Evolutionary conservation across 2,113 vertebrate species (phyloP), one percentile per base, ranked within the genome.

Genomic region (Verasper variegatus): DNA sequence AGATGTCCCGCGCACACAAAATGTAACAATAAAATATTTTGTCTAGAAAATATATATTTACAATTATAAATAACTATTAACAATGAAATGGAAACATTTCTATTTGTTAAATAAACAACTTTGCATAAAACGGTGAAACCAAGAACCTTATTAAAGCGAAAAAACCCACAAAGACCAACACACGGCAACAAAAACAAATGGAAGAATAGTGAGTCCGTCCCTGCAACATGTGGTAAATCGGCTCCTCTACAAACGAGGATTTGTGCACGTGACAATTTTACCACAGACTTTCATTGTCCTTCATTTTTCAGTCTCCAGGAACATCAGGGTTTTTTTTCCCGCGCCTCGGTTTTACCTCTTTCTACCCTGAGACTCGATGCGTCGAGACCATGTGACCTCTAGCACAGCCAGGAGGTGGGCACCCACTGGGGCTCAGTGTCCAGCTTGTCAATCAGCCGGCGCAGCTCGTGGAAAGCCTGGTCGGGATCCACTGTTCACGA

Each of bases 351-450:
- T 60, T 70, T 45, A 21, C 13, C 42, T 52, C 37, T n/a, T 42
- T 10, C 9, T 8, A 5, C 56, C 75, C 79, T 63, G 62, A 65
- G 61, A 52, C 71, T 37, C 21, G 21, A 31, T 1, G 56, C 8
- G 15, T 40, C 42, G 27, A 13, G 14, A 52, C 62, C 63, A 47
- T 10, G 17, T 40, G 49, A 37, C 72, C 58, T 62, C 84, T 84
- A 94, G 78, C 95, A 95, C 67, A 99, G 92, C 98, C 98, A 99
- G 67, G 96, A 95, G 11, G 96, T 97, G 24, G 98, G 97, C 55
- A 98, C 97, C 97, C 97, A 99, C 93, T 99, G 98, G n/a, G 98
- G 97, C 89, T 98, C 97, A 4, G 96, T 97, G 92, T 99, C 98
- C 58, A 99, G 95, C 92, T 96, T 97, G 80, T 97, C 96, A 85